Evolutionary conservation across 37 sponge, comb jelly and placozoan species (phyloP), one percentile per base, ranked within the genome.

Genomic region (Oopsacas minuta): DNA sequence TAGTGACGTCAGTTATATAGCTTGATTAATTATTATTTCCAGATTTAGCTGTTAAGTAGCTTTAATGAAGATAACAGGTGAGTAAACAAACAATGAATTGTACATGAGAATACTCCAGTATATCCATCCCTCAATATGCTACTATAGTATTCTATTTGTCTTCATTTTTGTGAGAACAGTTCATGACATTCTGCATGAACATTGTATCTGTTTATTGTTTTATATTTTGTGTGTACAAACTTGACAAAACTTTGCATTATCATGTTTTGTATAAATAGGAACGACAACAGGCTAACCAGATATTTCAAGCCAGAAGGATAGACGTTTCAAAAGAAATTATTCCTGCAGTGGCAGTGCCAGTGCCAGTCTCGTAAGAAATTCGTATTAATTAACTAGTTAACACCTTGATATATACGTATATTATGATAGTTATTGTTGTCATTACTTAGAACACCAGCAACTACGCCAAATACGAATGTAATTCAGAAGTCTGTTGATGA

Each of bases 291-390:
- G 94, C 96, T 28, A 75, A 83, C 69, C 83, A 85, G 52, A 83
- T 90, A 84, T 96, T 92, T 89, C 92, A 89, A 30, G 86, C 84
- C 20, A 88, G 75, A 61, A 90, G 82, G 83, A 84, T 8, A 88
- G 90, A 42, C 36, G 86, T 34, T 85, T 88, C 34, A 52, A 37
- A 12, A 38, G 84, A 36, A 38, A 84, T 49, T 20, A 38, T 32
- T 81, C 81, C n/a, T 52, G 53, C 83, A 86, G 86, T n/a, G n/a
- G n/a, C n/a, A n/a, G n/a, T n/a, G n/a, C 81, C 89, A 85, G 37
- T n/a, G 83, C 37, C 91, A 91, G 83, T 88, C 87, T 88, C 89
- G 36, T 83, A 87, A 42, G 49, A n/a, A n/a, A n/a, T n/a, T n/a
- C n/a, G n/a, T n/a, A n/a, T n/a, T n/a, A n/a, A n/a, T n/a, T n/a